These are phyloP conservation scores for Zaprionus inermis DNA, from an alignment of 1,140 invertebrate species.

Conservation along the genomic window DNA sequence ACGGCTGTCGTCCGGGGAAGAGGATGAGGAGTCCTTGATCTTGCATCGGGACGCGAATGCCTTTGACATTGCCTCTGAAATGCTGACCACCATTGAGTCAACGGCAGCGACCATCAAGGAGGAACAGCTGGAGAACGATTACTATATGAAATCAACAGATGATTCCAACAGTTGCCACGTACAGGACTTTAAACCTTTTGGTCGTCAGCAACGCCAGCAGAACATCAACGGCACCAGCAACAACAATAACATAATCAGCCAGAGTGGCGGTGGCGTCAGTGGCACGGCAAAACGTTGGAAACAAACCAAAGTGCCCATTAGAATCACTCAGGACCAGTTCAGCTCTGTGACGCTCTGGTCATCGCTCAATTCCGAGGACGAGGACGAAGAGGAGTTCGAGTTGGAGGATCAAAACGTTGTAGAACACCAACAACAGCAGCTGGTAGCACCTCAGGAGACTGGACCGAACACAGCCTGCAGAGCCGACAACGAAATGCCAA, in stretches of 20 bases:
- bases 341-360: conserved; percentile 72
- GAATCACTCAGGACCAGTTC: conserved; percentile 73
- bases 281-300: conserved; percentile 67
- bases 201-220: conserved; percentile 16
- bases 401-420: conserved; percentile 39
- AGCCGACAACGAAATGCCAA: conserved; percentile 46
- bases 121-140: conserved; percentile 71
- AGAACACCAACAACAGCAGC: background rate
- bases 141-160: conserved; percentile 67
- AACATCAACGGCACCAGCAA: conserved; percentile 4
- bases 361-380: conserved; percentile 69
- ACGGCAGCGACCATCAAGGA: conserved; percentile 70
- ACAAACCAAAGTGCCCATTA: conserved; percentile 75
- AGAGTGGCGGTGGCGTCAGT: background rate
- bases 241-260: conserved; percentile 4
- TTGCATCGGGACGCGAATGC: conserved; percentile 51
- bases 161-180: conserved; percentile 69
- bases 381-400: conserved; percentile 66
- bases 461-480: background rate
- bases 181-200: conserved; percentile 72
- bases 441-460: conserved; percentile 4
- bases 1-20: conserved; percentile 54
- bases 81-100: conserved; percentile 70
- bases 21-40: conserved; percentile 39
- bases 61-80: conserved; percentile 67